Base-by-base conservation (phyloP, 2,797 vertebrate genomes). In the Acestrorhynchus altus region DNA sequence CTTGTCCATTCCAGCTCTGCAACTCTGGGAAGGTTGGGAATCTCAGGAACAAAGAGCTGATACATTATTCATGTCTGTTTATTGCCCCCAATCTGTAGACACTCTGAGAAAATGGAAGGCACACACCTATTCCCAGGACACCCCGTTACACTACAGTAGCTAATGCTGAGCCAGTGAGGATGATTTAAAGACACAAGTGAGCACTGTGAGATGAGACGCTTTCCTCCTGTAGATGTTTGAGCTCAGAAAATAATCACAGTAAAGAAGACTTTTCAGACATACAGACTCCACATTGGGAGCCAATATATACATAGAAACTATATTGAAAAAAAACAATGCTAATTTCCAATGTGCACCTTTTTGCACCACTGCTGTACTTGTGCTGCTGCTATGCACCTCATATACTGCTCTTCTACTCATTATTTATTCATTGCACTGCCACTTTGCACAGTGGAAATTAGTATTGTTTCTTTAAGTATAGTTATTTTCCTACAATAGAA, bases 61-160 rank as follows among this genome's bases (percentile, higher is more conserved):
- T 77, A 56, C 12, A 77, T 71, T 77, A 71, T 71, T 77, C 59
- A 63, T 77, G 46, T 35, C 44, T 61, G 35, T 76, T 60, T 69
- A 69, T 77, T 63, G 57, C 40, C 57, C 47, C 11, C 18, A n/a
- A 44, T 5, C 31, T 42, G 18, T 28, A 22, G 26, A 66, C 15
- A 20, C 67, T 44, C 52, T 39, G 24, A 18, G 26, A 63, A 56
- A 26, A 64, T 54, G 49, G 66, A 61, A 40, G 10, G 35, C 56
- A 8, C 16, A n/a, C 28, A 42, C 26, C 15, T 68, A 71, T 54
- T 61, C 59, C 67, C 18, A 44, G 46, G 24, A 20, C 47, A 54
- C 56, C 46, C 5, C 9, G 47, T 4, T 39, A 10, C 52, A 39
- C 46, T 77, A 61, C 28, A 42, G 66, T 24, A 70, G 44, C 66